Evolutionary conservation across 2,888 invertebrate genomes (phyloP).

Genomic region (Melipona beecheii): DNA sequence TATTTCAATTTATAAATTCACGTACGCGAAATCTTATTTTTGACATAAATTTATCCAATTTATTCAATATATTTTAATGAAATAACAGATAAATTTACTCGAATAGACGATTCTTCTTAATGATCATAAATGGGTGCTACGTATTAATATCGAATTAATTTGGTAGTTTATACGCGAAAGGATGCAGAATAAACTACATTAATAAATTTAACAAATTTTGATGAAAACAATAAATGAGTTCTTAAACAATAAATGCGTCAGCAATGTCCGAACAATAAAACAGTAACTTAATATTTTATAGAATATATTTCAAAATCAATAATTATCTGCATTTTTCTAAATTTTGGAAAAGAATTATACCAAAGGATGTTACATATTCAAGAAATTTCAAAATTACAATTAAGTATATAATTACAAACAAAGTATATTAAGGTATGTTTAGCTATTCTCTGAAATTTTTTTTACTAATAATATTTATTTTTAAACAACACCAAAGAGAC

Average conservation of each 20-base stretch:
- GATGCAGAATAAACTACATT: background rate
- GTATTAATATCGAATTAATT: background rate
- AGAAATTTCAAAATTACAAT: background rate
- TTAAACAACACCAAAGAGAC: too few species aligned
- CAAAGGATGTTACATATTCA: background rate
- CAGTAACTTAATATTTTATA: background rate
- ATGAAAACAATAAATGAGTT: too few species aligned
- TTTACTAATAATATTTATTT: too few species aligned
- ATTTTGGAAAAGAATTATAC: background rate
- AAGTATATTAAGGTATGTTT: too few species aligned
- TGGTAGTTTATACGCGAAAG: background rate
- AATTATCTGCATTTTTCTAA: background rate
- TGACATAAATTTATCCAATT: background rate
- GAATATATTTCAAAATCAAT: background rate
- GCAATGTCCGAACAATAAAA: background rate
- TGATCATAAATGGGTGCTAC: background rate
- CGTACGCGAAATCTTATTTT: background rate
- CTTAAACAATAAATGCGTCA: too few species aligned
- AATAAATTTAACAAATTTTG: background rate
- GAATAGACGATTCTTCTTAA: background rate
- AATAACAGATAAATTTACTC: background rate
- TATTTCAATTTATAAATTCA: background rate
- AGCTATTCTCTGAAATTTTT: too few species aligned
- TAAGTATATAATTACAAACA: too few species aligned
- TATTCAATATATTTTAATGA: background rate